Base-by-base conservation (phyloP, 2,888 invertebrate species). In the Diaperis boleti region DNA sequence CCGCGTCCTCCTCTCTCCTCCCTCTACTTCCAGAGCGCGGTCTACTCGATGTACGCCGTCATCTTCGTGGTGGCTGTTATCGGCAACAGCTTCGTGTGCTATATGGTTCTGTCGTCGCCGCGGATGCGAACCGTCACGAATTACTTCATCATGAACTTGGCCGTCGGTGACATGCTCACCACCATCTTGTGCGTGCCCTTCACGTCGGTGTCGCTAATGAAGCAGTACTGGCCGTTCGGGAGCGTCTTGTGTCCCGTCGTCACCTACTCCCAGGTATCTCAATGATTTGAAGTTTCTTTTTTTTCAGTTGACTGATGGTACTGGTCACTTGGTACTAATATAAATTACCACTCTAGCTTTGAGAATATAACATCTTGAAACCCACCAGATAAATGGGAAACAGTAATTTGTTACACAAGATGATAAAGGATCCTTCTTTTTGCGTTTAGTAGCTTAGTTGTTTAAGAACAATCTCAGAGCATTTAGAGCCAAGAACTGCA, bases 61-160 rank as follows among this genome's bases (percentile, higher is more conserved):
- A 88, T 93, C 61, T 91, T 92, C 73, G 78, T 91, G 8, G 83
- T 90, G 39, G 89, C 92, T 0, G 79, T 92, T 7, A 72, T 89
- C 3, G 93, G 92, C 10, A 92, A 92, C 75, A 89, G 89, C 49
- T 84, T 91, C 44, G 94, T 96, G 14, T 94, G 94, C 79, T 95
- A 92, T 79, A 92, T 95, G 15, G 94, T 96, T 0, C 85, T 91
- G 68, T 88, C 89, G 2, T 91, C 91, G 8, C 91, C 92, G 0
- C 86, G 92, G 31, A 95, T 96, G 95, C 87, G 92, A 73, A 95
- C 95, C 0, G 94, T 96, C 1, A 96, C 96, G 35, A 96, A 96
- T 81, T 94, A 88, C 81, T 95, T 96, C 80, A 94, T 96, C 76
- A 91, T 92, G 76, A 94, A 93, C 80, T 83, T 96, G 68, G 95